These are phyloP conservation scores for Dysdera silvatica DNA, from an alignment of 1,140 invertebrate genomes.

Conservation along the genomic window DNA sequence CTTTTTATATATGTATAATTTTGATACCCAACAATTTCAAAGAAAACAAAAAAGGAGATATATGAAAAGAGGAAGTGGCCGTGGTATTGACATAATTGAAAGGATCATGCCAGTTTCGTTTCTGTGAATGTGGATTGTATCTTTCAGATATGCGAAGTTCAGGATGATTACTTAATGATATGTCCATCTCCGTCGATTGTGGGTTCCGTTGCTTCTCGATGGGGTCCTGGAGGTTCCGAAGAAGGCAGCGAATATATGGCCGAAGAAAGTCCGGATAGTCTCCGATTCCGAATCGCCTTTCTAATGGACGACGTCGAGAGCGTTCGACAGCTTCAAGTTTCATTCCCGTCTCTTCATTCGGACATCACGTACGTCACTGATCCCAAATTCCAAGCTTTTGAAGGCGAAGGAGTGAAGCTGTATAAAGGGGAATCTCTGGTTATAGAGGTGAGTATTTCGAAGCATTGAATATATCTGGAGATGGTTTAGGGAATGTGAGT, in stretches of 20 bases:
- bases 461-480: too few species aligned
- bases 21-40: too few species aligned
- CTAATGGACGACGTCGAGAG: slow-evolving; percentile 90
- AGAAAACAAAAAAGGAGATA: too few species aligned
- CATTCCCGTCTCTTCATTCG: slow-evolving; percentile 67
- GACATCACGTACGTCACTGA: slow-evolving; percentile 83
- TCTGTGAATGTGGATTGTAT: neutral
- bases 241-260: slow-evolving; percentile 15
- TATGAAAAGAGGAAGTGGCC: too few species aligned
- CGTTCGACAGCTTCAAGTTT: slow-evolving; percentile 78
- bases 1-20: too few species aligned
- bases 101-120: too few species aligned
- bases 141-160: slow-evolving; percentile 57
- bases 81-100: too few species aligned
- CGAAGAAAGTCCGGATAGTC: slow-evolving; percentile 27
- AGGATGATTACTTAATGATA: slow-evolving; percentile 84
- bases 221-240: slow-evolving; percentile 3
- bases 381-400: slow-evolving; percentile 68
- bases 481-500: too few species aligned
- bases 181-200: slow-evolving; percentile 80
- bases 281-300: slow-evolving; percentile 65
- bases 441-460: slow-evolving; percentile 56
- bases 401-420: slow-evolving; percentile 56
- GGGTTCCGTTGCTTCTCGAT: slow-evolving; percentile 5
- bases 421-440: slow-evolving; percentile 92